phyloP scores from a whole-genome alignment of 2,888 invertebrate species.

The Rhogogaster chlorosoma region DNA sequence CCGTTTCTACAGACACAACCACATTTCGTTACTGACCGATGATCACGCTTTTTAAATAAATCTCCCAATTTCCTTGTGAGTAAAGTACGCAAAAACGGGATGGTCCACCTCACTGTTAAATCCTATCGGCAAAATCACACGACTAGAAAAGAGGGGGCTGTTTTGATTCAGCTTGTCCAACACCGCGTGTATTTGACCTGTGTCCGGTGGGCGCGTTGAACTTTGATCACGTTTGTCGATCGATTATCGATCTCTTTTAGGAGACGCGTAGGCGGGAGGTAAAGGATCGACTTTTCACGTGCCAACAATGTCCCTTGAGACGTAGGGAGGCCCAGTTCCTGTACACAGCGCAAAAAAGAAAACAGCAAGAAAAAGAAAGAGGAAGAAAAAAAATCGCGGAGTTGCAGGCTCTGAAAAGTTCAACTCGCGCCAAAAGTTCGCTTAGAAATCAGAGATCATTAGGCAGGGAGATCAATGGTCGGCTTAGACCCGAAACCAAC shows the following conservation, averaged over 20 bases:
- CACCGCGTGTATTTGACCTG: neutral
- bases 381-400: neutral
- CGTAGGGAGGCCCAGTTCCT: neutral
- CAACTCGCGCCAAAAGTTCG: constrained; percentile 60
- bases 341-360: neutral
- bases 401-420: neutral
- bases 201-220: neutral
- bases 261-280: neutral
- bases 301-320: constrained; percentile 6
- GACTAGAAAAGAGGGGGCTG: neutral
- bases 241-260: constrained; percentile 10
- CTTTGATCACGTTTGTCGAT: constrained; percentile 24
- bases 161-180: constrained; percentile 24
- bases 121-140: neutral
- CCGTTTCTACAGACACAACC: neutral
- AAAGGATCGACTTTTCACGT: constrained; percentile 11
- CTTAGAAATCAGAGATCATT: constrained; percentile 71
- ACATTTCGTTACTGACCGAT: neutral
- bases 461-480: constrained; percentile 60
- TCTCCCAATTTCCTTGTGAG: neutral
- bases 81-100: neutral
- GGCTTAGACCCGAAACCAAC: constrained; percentile 39
- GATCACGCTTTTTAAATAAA: neutral
- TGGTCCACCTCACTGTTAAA: neutral
- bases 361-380: neutral